phyloP scores from a whole-genome alignment of 2,797 vertebrate genomes.

The Emys orbicularis region DNA sequence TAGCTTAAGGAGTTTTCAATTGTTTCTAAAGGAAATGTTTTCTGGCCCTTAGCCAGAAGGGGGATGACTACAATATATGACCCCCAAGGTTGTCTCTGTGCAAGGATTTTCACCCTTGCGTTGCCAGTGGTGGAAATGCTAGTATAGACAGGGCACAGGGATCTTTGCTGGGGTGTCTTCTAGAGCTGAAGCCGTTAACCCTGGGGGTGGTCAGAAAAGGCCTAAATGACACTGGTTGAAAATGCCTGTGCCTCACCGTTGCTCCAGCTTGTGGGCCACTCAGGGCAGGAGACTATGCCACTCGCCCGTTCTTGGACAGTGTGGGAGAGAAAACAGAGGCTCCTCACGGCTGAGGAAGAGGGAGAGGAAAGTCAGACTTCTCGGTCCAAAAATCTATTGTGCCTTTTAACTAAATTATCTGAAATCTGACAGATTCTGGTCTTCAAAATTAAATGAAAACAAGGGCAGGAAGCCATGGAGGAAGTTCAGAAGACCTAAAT shows the following conservation, averaged over 20 bases:
- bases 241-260: not conserved
- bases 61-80: not conserved
- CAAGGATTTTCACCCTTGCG: not conserved
- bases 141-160: not conserved
- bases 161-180: not conserved
- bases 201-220: not conserved
- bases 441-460: not conserved
- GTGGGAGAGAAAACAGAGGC: not conserved
- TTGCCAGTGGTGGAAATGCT: not conserved
- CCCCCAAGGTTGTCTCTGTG: not conserved
- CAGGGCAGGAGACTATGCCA: not conserved
- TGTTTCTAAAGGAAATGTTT: not conserved
- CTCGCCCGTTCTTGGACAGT: not conserved
- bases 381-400: not conserved
- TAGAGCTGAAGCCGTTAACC: not conserved
- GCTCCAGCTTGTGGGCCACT: not conserved
- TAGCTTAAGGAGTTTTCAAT: not conserved
- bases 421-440: not conserved
- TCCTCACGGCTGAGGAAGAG: not conserved
- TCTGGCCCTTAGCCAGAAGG: not conserved
- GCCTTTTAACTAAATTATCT: not conserved
- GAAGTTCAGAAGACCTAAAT: not conserved
- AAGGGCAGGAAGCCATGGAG: not conserved
- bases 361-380: not conserved
- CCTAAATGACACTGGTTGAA: not conserved